Conservation (phyloP, 1,140 invertebrate species). For the Aphelenchoides besseyi region DNA sequence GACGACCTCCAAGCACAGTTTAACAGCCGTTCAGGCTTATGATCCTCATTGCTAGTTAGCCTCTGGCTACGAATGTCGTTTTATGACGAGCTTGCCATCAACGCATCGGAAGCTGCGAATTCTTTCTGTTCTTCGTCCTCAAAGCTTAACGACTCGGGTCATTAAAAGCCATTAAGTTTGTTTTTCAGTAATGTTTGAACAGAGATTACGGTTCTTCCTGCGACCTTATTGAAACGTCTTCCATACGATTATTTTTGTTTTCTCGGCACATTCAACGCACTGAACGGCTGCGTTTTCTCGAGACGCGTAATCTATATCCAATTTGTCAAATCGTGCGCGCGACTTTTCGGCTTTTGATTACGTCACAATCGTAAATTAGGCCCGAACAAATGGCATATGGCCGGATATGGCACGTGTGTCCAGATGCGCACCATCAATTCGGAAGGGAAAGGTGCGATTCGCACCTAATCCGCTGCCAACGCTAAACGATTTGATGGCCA, state of each 20-base stretch:
- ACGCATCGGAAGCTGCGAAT: background rate
- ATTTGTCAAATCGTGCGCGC: conserved; percentile 1
- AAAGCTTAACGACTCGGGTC: too few relatives aligned
- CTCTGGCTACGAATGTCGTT: background rate
- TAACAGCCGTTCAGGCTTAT: conserved; percentile 1
- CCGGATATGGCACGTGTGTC: background rate
- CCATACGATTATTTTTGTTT: too few relatives aligned
- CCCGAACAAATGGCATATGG: background rate
- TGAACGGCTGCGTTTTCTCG: too few relatives aligned
- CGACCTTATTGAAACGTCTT: too few relatives aligned
- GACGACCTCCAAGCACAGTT: background rate
- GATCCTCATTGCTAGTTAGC: background rate
- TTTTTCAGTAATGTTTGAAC: too few relatives aligned
- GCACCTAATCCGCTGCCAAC: background rate
- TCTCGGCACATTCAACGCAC: too few relatives aligned
- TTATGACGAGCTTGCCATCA: background rate
- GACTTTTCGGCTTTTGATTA: background rate
- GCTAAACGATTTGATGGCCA: background rate
- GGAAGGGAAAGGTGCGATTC: background rate
- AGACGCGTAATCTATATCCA: too few relatives aligned
- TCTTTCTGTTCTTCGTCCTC: background rate
- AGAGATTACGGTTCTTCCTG: too few relatives aligned
- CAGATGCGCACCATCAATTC: background rate
- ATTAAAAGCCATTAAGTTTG: too few relatives aligned
- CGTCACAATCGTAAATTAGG: conserved; percentile 3